Base-by-base conservation (phyloP, 2,113 vertebrate species). In the Megalops atlanticus region DNA sequence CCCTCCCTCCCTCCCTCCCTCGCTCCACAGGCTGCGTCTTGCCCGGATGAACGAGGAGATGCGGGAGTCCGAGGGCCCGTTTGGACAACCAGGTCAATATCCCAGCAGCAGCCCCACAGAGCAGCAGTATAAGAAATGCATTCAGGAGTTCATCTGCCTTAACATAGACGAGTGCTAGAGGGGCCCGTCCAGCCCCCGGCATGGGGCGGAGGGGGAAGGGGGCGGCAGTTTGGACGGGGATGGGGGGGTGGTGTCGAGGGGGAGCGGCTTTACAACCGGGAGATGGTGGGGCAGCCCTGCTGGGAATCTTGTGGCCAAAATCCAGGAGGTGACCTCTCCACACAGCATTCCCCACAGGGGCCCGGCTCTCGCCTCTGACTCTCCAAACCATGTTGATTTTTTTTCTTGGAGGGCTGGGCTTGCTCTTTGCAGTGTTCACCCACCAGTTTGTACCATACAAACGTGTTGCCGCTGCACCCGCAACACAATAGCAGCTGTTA, bases 21-120 rank as follows among this genome's bases (percentile, higher is more conserved):
- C n/a, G n/a, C 43, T 14, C 43, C 7, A 11, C 84, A 99, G 98
- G 93, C 91, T 99, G 84, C 97, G 98, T 78, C 92, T 99, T 91
- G 96, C 97, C 5, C 92, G 97, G 75, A 99, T 99, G 98, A 98
- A 99, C 0, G 98, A 99, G 88, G 98, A 99, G 87, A 99, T 99
- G 98, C 90, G 97, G 0, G 98, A 98, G 90, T 95, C 97, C 0
- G 98, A 99, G 88, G 97, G 96, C 0, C 93, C 95, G 0, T 93
- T 96, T 0, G 96, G 96, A 77, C 97, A 97, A 80, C 95, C 96
- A 88, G 97, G 96, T 91, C 93, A 96, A 89, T 96, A 97, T 85
- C 92, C 94, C 49, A 95, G 88, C 92, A 96, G 95, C 95, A 98
- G 98, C 90, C 96, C 97, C 83, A 99, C 97, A 2, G 97, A 99